Base-by-base conservation (phyloP, 1,140 invertebrate species). In the Aphaenogaster floridana region DNA sequence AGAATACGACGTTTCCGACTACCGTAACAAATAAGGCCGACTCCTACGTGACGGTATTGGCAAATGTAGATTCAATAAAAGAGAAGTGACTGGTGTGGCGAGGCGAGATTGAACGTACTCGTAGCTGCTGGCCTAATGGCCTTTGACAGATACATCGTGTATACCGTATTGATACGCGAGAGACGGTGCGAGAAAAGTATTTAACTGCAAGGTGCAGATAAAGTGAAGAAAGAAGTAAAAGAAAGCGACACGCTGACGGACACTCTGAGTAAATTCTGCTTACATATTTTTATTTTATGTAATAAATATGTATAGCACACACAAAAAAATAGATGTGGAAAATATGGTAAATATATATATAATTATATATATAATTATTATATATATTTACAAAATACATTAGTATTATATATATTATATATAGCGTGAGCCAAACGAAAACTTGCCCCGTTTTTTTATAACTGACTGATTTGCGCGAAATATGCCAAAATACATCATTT, bases 11-110 rank as follows among this genome's bases (percentile, higher is more conserved):
- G 36, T 61, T 77, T 17, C 39, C 39, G 28, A 66, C 48, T 17
- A 52, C 34, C 42, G 48, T 54, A 66, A 79, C 48, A 79, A 79
- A 66, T 68, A 80, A 79, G 45, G 28, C 28, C 15, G 61, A 68
- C n/a, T 52, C 34, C 34, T 54, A 66, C 34, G 48, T 80, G 61
- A 79, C 45, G 61, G 17, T 50, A 50, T 13, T 6, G 39, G 8
- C 57, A 66, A 66, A 66, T 66, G 45, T 54, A 42, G 48, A 80
- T 66, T 80, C 61, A 45, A 80, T 80, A 80, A 80, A n/a, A 68
- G 61, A 52, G 42, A 15, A 78, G 59, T 7, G 76, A 50, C 61
- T 34, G 76, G 28, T 50, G 45, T 52, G 34, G 21, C 28, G 59
- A 80, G 50, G n/a, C n/a, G 63, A 68, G 61, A 52, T 80, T 68